Base-by-base conservation (phyloP, 2,888 invertebrate genomes). In the Schizaphis graminum region DNA sequence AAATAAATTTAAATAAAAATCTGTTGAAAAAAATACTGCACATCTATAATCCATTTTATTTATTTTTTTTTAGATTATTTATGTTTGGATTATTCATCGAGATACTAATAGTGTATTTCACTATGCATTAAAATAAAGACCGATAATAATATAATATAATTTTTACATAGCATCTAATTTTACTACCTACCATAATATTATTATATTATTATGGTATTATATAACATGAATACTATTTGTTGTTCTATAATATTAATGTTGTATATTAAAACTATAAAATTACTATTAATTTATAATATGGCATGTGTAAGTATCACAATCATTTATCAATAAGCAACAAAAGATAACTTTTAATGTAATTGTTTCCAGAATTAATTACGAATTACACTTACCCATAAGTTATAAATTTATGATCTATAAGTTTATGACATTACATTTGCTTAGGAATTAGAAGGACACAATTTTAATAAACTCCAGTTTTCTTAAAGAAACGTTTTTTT, bases 1-100 rank as follows among this genome's bases (percentile, higher is more conserved):
- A 53, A 77, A 91, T 16, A 77, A 41, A 84, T 91, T 84, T 53
- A 53, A 84, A 91, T 35, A 35, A 35, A 77, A 91, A 84, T 84
- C 13, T 84, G 28, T 56, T 91, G 13, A 53, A 41, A 41, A 41
- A 84, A 91, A n/a, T 49, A 35, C 35, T 90, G 7, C 5, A 49
- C 49, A 77, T 3, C 21, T 21, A 47, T 47, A n/a, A 67, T 90
- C 21, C 26, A 47, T 49, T 35, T 90, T 49, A 7, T 35, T 35
- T 53, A 44, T 35, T 56, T 89, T 53, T n/a, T 28, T 44, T 57
- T 56, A 24, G 4, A 21, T 47, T n/a, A 21, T 49, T 87, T 53
- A 7, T n/a, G 16, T 53, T 53, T 35, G 53, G 53, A 21, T 88
- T 24, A 24, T 88, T 88, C 35, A 35, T 11, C 24, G 35, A n/a